Evolutionary conservation across 2,797 vertebrate species (phyloP), one percentile per base, ranked within the genome.

Genomic region (Rhadinocentrus ornatus): DNA sequence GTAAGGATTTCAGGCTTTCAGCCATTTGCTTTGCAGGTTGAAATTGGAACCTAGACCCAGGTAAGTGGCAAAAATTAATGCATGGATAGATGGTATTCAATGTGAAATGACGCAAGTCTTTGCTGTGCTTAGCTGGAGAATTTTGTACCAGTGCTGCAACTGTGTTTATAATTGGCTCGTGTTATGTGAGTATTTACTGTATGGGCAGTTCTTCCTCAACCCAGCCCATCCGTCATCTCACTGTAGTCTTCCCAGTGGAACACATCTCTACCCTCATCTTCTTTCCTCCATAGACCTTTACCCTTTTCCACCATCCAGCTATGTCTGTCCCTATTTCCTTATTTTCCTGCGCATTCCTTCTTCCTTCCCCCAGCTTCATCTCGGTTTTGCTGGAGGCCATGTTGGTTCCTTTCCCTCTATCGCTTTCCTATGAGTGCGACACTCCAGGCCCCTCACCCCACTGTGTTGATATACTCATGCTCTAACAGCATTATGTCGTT

Each of bases 161-260:
- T 11, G 24, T 73, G 66, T 82, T 77, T 71, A 72, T 80, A 65
- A 83, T 73, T 77, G 64, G 48, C 34, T 81, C 48, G 44, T 18
- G 20, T 58, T 48, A 22, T 61, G 48, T 29, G 41, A 65, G 20
- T 70, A 12, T 82, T 62, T 63, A 53, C 62, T 55, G 20, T 57
- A 48, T 53, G 10, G 35, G 60, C 55, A 5, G 20, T 31, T 66
- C 46, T 37, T 37, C 34, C 69, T 78, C 52, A 52, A 73, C 15
- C 11, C 53, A n/a, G 39, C 61, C 41, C 85, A 84, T 89, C 78
- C 82, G 76, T 87, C 85, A 84, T 78, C 58, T 58, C 61, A 44
- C 54, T 31, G n/a, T 64, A 35, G 46, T 70, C 52, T 54, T 72
- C 75, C 75, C 75, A 37, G 5, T 67, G 69, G 66, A 66, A 44